Evolutionary conservation across 37 sponge, comb jelly and placozoan genomes (phyloP).

Genomic region (Aphrocallistes beatrix): DNA sequence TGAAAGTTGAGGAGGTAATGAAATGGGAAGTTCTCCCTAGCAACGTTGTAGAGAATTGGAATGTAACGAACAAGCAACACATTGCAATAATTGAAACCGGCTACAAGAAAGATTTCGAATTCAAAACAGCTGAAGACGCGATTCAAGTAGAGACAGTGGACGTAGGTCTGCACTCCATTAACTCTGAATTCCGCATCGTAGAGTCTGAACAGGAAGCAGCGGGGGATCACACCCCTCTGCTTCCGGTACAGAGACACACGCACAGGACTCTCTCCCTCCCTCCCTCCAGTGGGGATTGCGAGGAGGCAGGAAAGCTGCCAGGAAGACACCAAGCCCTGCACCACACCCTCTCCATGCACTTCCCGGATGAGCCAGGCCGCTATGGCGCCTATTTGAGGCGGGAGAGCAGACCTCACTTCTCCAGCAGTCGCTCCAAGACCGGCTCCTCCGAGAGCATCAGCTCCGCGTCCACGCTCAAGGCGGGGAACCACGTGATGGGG

Average conservation of each 20-base stretch:
- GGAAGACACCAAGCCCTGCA: background rate
- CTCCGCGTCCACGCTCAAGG: background rate
- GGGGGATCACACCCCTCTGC: background rate
- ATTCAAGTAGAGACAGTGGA: background rate
- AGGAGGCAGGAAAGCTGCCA: background rate
- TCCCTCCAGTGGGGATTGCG: background rate
- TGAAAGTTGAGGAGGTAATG: background rate
- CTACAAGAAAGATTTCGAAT: slow-evolving; percentile 7
- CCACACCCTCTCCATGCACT: background rate
- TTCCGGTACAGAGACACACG: background rate
- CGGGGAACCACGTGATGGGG: background rate
- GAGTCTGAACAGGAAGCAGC: too few relatives aligned
- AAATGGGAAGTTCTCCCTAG: background rate
- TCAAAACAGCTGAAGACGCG: background rate
- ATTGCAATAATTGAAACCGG: background rate
- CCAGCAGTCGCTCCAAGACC: background rate
- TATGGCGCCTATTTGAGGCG: background rate
- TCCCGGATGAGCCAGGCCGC: background rate
- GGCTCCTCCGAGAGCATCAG: background rate
- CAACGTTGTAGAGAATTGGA: background rate
- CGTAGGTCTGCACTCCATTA: background rate
- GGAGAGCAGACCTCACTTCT: background rate
- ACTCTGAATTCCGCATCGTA: background rate
- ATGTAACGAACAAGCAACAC: background rate
- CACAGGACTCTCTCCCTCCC: background rate